Conservation (phyloP, 2,888 invertebrate species). For the Agrotis puta region DNA sequence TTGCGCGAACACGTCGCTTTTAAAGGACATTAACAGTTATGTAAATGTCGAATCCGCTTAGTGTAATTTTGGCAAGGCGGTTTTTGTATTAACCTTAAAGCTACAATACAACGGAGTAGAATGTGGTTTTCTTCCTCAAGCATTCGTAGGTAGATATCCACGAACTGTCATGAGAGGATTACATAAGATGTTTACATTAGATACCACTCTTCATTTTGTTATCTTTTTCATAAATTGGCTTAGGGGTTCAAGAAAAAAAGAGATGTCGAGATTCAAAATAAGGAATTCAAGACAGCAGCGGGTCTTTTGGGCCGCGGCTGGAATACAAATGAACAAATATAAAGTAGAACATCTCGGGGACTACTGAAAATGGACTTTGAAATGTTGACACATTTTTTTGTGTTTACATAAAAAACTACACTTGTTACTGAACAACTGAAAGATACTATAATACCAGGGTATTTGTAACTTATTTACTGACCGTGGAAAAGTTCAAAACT, state of each 20-base stretch:
- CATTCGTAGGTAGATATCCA: neutral
- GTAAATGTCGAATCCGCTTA: constrained; percentile 71
- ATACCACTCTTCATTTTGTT: constrained; percentile 41
- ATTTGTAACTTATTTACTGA: constrained; percentile 3
- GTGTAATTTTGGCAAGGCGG: constrained; percentile 63
- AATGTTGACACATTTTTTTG: constrained; percentile 74
- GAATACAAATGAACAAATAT: constrained; percentile 84
- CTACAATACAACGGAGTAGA: neutral
- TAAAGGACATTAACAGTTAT: constrained; percentile 71
- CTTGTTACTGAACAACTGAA: constrained; percentile 25
- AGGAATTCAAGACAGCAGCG: constrained; percentile 79
- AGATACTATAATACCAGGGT: constrained; percentile 19
- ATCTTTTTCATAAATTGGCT: constrained; percentile 54
- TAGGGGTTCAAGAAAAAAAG: constrained; percentile 67
- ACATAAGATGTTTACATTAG: constrained; percentile 38
- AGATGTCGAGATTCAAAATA: constrained; percentile 77
- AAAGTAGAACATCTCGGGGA: constrained; percentile 76
- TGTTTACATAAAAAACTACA: constrained; percentile 37
- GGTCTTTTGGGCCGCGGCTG: constrained; percentile 68
- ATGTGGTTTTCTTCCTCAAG: neutral
- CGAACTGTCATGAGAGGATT: constrained; percentile 9
- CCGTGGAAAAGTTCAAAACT: neutral
- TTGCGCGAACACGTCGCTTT: constrained; percentile 65
- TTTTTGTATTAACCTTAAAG: constrained; percentile 62
- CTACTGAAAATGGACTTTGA: constrained; percentile 76